phyloP scores from a whole-genome alignment of 2,113 vertebrate genomes.

The Notechis scutatus region DNA sequence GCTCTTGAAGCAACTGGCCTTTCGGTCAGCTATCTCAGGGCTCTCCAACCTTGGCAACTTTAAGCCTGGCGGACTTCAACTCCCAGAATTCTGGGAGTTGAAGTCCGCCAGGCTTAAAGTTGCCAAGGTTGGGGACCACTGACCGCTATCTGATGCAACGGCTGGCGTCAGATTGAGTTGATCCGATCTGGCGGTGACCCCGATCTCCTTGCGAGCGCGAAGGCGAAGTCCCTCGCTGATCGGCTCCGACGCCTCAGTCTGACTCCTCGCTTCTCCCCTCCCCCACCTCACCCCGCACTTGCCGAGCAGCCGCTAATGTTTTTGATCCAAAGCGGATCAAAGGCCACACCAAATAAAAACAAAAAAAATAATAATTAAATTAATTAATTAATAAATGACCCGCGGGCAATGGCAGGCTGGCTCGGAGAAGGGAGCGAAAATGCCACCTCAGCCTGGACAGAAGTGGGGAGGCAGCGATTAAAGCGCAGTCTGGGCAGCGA shows the following conservation, averaged over 20 bases:
- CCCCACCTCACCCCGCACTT: neutral
- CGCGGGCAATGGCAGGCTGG: conserved; percentile 13
- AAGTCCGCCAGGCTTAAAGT: too few species aligned
- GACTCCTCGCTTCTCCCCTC: neutral
- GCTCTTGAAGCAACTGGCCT: neutral
- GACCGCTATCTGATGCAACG: neutral
- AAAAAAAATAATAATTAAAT: too few species aligned
- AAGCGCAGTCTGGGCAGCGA: neutral
- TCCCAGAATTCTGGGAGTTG: too few species aligned
- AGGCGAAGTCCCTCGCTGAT: neutral
- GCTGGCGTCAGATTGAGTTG: neutral
- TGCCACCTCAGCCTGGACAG: conserved; percentile 16
- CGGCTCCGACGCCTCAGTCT: neutral
- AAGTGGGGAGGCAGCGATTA: conserved; percentile 17
- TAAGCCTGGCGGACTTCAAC: too few species aligned
- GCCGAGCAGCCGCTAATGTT: conserved; percentile 39
- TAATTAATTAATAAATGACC: neutral
- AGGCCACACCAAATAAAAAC: neutral
- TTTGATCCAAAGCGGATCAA: conserved; percentile 59
- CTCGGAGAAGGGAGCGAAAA: conserved; percentile 31
- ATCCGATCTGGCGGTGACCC: neutral
- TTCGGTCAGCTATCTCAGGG: neutral
- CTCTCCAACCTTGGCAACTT: too few species aligned
- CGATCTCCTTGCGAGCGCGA: neutral
- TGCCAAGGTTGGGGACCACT: too few species aligned